Conservation (phyloP, 2,113 vertebrate species). For the Xiphophorus maculatus region DNA sequence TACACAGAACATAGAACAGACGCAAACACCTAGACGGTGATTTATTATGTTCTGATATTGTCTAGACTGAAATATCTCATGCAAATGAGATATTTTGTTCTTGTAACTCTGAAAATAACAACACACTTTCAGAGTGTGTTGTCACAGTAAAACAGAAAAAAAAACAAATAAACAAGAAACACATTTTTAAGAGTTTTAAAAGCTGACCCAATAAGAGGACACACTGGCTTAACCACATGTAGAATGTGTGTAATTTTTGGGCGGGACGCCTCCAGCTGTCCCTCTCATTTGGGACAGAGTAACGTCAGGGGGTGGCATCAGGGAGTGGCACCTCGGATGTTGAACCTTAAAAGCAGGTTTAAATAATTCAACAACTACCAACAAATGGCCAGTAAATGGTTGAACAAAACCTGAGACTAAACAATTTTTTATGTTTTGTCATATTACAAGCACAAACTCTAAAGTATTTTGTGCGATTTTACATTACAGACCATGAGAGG, state of each 20-base stretch:
- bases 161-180: conserved; percentile 33
- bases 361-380: neutral
- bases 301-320: conserved; percentile 42
- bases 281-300: conserved; percentile 30
- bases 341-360: conserved; percentile 17
- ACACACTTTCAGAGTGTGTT: no score
- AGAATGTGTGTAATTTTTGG: conserved; percentile 17
- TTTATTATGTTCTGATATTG: conserved; percentile 27
- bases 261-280: conserved; percentile 58
- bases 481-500: no score
- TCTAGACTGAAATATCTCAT: conserved; percentile 51
- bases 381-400: neutral
- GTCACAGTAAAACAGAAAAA: conserved; percentile 22
- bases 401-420: neutral
- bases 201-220: conserved; percentile 45
- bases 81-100: conserved; percentile 22
- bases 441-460: no score
- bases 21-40: conserved; percentile 36
- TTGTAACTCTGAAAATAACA: no score
- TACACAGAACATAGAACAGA: conserved; percentile 4
- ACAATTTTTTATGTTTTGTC: neutral
- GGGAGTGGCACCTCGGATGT: conserved; percentile 45
- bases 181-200: conserved; percentile 22
- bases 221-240: conserved; percentile 33
- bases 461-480: no score